A percentile compares a stretch with the other conserved stretches of the same genome.
These are phyloP conservation scores for Petrosia ficiformis DNA, from an alignment of 37 sponge, comb jelly and placozoan species.

Conservation along the genomic window DNA sequence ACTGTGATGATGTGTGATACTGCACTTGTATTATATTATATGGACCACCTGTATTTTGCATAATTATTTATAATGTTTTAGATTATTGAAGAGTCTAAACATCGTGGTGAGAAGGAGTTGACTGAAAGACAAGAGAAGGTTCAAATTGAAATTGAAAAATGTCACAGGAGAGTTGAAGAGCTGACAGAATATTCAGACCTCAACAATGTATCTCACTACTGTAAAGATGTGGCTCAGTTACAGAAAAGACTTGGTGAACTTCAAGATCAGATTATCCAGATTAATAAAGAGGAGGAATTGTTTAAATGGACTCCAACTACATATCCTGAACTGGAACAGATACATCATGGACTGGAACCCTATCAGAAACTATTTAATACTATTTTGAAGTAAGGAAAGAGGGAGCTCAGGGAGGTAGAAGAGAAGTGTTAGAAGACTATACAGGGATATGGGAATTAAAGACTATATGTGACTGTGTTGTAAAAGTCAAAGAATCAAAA, in stretches of 20 bases:
- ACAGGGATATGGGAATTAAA: too few species aligned
- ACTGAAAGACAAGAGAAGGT: constrained; percentile 86
- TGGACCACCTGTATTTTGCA: not conserved
- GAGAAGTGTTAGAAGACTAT: too few species aligned
- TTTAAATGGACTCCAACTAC: constrained; percentile 88
- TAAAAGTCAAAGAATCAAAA: too few species aligned
- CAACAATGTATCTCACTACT: constrained; percentile 73
- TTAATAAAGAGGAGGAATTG: constrained; percentile 96
- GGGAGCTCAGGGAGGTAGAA: too few species aligned
- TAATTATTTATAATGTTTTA: not conserved
- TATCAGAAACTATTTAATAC: constrained; percentile 89
- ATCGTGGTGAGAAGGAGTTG: constrained; percentile 68
- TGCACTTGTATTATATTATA: too few species aligned
- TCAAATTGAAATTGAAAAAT: constrained; percentile 89
- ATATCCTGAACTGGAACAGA: constrained; percentile 88
- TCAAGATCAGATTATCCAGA: constrained; percentile 61
- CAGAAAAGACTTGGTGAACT: constrained; percentile 83
- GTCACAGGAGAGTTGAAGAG: constrained; percentile 77
- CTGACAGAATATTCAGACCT: constrained; percentile 86
- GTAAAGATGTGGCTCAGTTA: constrained; percentile 65
- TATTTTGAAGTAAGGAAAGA: constrained; percentile 38
- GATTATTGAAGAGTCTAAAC: constrained; percentile 67
- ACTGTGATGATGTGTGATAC: too few species aligned
- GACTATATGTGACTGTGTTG: too few species aligned
- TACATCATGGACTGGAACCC: constrained; percentile 74